Conservation (phyloP, 1,140 invertebrate species). For the Zaprionus tsacasi region DNA sequence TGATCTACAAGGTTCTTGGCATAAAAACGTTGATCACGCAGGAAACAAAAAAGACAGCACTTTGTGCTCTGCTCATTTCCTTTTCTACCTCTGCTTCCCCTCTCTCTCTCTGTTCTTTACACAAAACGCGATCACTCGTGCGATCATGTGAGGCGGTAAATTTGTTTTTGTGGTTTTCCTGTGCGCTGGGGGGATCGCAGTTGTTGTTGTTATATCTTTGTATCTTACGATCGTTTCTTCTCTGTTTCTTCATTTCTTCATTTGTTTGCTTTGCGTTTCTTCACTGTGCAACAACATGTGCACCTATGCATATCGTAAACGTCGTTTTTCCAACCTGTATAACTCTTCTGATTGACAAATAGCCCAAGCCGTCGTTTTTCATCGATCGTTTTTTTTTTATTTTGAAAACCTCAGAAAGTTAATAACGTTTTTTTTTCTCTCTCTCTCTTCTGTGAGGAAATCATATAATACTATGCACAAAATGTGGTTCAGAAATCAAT, state of each 20-base stretch:
- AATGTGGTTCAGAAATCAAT: constrained; percentile 75
- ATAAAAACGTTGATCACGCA: constrained; percentile 16
- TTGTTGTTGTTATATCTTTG: constrained; percentile 17
- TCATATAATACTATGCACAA: constrained; percentile 43
- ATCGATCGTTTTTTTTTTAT: constrained; percentile 18
- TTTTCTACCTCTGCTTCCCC: neutral
- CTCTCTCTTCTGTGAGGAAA: constrained; percentile 31
- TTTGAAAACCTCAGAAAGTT: constrained; percentile 69
- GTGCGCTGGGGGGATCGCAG: constrained; percentile 44
- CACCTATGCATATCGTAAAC: constrained; percentile 83
- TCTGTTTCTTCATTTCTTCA: constrained; percentile 65
- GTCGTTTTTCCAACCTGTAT: constrained; percentile 51
- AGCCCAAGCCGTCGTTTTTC: constrained; percentile 37
- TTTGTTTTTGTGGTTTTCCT: constrained; percentile 84
- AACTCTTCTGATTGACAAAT: constrained; percentile 76
- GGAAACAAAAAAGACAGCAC: constrained; percentile 1
- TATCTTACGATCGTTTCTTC: constrained; percentile 32
- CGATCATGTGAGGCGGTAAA: constrained; percentile 84
- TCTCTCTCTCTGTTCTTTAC: constrained; percentile 4
- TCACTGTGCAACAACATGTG: constrained; percentile 75
- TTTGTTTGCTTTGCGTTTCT: constrained; percentile 38
- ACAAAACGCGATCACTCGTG: constrained; percentile 68
- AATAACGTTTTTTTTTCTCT: constrained; percentile 58
- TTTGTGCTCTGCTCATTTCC: constrained; percentile 25
- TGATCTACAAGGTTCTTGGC: neutral